Evolutionary conservation across 2,113 vertebrate genomes (phyloP).

Genomic region (Terrapene triunguis): DNA sequence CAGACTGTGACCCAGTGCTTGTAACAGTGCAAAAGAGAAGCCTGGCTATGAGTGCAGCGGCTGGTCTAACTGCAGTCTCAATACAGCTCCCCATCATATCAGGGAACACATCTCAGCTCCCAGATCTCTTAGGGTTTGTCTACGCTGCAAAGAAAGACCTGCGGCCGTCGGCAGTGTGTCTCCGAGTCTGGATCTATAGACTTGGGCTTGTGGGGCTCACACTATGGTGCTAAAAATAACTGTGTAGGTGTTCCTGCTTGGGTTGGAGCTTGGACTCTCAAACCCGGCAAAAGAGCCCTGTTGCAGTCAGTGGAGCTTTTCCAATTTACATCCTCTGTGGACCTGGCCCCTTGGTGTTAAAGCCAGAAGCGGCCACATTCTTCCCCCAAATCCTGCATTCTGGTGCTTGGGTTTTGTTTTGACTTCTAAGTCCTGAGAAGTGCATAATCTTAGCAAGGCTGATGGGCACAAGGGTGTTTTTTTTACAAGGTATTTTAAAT

Average conservation of each 20-base stretch:
- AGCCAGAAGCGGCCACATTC: not conserved
- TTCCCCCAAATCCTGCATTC: not conserved
- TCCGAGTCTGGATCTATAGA: not conserved
- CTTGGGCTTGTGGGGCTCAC: not conserved
- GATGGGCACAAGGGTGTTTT: not conserved
- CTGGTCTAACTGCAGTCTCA: not conserved
- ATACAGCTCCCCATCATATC: not conserved
- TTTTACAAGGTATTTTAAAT: not conserved
- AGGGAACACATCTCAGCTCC: not conserved
- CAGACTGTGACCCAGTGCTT: not conserved
- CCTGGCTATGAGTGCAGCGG: not conserved
- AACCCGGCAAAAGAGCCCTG: no score
- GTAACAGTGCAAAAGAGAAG: not conserved
- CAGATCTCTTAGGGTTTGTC: not conserved
- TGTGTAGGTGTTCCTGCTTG: no score
- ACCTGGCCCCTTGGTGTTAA: not conserved
- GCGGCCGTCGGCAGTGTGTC: rapidly evolving
- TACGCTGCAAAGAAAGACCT: not conserved
- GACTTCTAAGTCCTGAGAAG: not conserved
- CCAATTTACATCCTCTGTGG: not conserved
- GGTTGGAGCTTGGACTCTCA: no score
- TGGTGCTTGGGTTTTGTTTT: not conserved
- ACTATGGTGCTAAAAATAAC: not conserved
- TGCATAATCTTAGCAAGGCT: not conserved
- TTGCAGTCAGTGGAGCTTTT: not conserved